These are phyloP conservation scores for Rhinogobius similis DNA, from an alignment of 2,113 vertebrate genomes.

Conservation along the genomic window DNA sequence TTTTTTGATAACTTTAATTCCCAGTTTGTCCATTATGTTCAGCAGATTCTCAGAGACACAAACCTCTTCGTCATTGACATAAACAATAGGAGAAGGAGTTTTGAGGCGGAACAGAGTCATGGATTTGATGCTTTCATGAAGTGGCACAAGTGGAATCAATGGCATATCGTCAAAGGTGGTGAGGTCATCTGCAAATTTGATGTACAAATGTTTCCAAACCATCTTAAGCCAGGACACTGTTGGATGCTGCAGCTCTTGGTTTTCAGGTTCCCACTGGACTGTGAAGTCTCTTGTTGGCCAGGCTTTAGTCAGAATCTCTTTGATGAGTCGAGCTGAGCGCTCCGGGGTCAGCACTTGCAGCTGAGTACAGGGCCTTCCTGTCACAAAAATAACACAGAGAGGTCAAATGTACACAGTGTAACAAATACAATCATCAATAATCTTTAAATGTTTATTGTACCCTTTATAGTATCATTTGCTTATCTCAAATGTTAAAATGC, in stretches of 20 bases:
- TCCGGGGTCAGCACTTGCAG: constrained; percentile 91
- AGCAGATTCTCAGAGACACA: constrained; percentile 84
- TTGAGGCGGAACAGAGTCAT: constrained; percentile 88
- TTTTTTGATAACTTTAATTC: constrained; percentile 89
- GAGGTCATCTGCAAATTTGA: constrained; percentile 92
- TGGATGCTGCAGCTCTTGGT: constrained; percentile 87
- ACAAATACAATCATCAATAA: background rate
- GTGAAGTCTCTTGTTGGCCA: constrained; percentile 90
- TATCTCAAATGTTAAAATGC: background rate
- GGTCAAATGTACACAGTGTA: background rate
- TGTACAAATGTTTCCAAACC: constrained; percentile 96
- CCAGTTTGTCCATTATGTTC: constrained; percentile 87
- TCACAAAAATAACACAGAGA: constrained; percentile 41
- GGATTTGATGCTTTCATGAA: constrained; percentile 78
- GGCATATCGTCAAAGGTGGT: constrained; percentile 94
- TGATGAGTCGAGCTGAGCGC: constrained; percentile 91
- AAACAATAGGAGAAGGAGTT: constrained; percentile 88
- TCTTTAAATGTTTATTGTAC: background rate
- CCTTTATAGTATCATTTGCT: background rate
- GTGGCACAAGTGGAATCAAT: constrained; percentile 86
- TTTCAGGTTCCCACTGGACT: constrained; percentile 89
- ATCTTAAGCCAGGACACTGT: constrained; percentile 89
- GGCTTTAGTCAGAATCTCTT: constrained; percentile 85
- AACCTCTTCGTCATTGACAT: constrained; percentile 81
- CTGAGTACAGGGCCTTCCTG: constrained; percentile 95